Conservation (phyloP, 2,113 vertebrate genomes). For the Murina feae region DNA sequence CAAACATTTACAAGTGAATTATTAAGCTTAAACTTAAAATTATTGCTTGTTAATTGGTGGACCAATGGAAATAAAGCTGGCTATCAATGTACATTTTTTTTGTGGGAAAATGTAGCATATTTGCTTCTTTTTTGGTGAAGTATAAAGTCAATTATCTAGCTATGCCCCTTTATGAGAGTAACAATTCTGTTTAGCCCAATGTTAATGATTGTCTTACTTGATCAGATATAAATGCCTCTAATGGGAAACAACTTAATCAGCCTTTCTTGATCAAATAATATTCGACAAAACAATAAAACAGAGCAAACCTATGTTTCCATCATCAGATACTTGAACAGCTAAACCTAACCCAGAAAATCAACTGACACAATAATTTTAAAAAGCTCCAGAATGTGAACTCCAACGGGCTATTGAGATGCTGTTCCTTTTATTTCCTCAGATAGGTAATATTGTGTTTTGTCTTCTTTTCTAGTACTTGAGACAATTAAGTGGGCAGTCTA, state of each 20-base stretch:
- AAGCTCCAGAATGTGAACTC: not conserved
- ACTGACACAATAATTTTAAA: constrained; percentile 16
- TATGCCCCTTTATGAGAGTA: not conserved
- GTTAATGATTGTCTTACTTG: not conserved
- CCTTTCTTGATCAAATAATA: not conserved
- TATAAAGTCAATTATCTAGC: constrained; percentile 22
- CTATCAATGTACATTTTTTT: constrained; percentile 2
- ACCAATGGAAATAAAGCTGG: not conserved
- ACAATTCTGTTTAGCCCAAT: constrained; percentile 25
- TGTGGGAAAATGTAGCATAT: not conserved
- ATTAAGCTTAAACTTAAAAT: not conserved
- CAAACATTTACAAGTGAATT: not conserved
- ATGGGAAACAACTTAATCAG: not conserved
- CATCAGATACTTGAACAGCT: constrained; percentile 4
- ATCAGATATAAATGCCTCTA: not conserved
- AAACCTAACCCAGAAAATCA: not conserved
- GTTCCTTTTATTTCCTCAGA: not conserved
- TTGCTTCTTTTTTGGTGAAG: not conserved
- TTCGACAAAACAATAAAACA: not conserved
- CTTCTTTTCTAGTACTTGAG: not conserved
- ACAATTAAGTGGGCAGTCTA: not conserved
- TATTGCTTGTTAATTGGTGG: not conserved
- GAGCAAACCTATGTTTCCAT: not conserved
- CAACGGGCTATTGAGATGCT: not conserved
- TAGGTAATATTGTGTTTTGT: constrained; percentile 21